A percentile compares a stretch with the other conserved stretches of the same genome.
These are phyloP conservation scores for Liopterus haemorrhoidalis DNA, from an alignment of 2,888 invertebrate species.

Conservation along the genomic window DNA sequence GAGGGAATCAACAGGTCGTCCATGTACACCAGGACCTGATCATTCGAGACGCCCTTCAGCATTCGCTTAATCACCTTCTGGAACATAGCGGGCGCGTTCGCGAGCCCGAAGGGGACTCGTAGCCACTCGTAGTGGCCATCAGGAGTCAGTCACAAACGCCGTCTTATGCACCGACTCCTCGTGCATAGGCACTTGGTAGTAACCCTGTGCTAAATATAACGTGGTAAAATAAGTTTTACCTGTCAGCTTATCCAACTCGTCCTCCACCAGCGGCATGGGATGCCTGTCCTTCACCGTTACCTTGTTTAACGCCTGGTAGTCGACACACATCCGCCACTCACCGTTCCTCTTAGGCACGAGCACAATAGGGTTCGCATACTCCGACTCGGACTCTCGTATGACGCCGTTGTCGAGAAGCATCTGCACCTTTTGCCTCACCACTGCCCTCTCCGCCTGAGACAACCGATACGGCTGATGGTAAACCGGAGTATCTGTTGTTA, in stretches of 20 bases:
- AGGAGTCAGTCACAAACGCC: conserved; percentile 31
- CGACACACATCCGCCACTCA: conserved; percentile 2
- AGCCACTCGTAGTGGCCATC: conserved; percentile 31
- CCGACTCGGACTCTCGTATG: conserved; percentile 20
- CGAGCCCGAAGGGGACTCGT: conserved; percentile 32
- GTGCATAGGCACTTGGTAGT: conserved; percentile 32
- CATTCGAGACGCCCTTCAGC: too few relatives aligned
- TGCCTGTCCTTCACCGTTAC: conserved; percentile 11
- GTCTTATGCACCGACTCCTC: conserved; percentile 28
- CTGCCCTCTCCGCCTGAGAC: conserved; percentile 17
- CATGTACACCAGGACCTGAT: conserved; percentile 25
- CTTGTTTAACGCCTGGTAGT: conserved; percentile 5
- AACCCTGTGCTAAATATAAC: too few relatives aligned
- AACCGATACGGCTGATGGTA: conserved; percentile 20
- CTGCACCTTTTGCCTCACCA: conserved; percentile 21
- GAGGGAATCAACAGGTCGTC: conserved; percentile 29
- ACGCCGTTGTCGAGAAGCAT: conserved; percentile 18
- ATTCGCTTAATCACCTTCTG: background rate
- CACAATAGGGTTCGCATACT: conserved; percentile 20
- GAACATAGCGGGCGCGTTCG: too few relatives aligned
- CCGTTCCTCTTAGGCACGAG: conserved; percentile 2
- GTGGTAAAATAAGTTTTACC: too few relatives aligned
- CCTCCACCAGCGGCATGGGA: conserved; percentile 3
- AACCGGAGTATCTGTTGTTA: conserved; percentile 18
- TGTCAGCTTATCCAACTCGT: too few relatives aligned